A percentile compares a stretch with the other conserved stretches of the same genome.
These are phyloP conservation scores for Cyprinodon variegatus DNA, from an alignment of 2,113 vertebrate genomes.

Conservation along the genomic window DNA sequence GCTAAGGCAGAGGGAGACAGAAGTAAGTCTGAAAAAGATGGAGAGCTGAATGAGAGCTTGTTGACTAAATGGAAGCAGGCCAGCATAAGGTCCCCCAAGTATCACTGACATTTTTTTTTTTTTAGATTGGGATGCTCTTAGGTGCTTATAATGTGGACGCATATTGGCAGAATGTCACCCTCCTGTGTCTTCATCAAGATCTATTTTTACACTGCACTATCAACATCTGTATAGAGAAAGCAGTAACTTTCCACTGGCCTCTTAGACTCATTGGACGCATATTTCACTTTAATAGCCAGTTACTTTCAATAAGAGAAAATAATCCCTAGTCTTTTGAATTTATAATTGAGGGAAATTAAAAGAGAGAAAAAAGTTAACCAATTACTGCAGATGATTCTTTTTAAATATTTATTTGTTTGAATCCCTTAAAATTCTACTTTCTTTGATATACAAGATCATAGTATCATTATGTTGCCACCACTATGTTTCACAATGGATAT, in stretches of 20 bases:
- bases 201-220: background rate
- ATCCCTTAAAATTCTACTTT: background rate
- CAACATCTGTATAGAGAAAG: background rate
- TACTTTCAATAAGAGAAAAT: background rate
- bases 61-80: background rate
- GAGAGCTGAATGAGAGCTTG: slow-evolving; percentile 2
- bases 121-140: background rate
- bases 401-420: background rate
- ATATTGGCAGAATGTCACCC: background rate
- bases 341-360: background rate
- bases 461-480: too few relatives aligned
- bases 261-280: background rate
- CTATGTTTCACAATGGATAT: too few relatives aligned
- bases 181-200: background rate
- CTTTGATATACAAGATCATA: background rate
- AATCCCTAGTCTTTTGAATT: background rate
- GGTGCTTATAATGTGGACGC: background rate
- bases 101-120: background rate
- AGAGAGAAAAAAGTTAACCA: background rate
- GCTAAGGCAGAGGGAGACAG: slow-evolving; percentile 5
- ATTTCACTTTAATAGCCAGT: background rate
- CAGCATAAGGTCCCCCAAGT: background rate
- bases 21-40: background rate
- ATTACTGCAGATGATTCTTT: background rate
- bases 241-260: background rate